A percentile compares a stretch with the other conserved stretches of the same genome.
These are phyloP conservation scores for Ochropleura leucogaster DNA, from an alignment of 2,888 invertebrate genomes.

Conservation along the genomic window DNA sequence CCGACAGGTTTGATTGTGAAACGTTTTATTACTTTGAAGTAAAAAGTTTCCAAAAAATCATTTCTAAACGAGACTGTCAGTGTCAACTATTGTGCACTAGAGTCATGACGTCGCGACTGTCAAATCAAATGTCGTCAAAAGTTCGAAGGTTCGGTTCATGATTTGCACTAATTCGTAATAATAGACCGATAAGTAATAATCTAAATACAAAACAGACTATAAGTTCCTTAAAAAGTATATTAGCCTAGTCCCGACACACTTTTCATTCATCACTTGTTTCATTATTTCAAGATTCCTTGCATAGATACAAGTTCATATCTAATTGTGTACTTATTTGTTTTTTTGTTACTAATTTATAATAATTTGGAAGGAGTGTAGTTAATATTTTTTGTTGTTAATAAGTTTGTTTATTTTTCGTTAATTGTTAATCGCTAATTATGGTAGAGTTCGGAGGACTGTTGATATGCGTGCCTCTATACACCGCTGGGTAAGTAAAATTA, in stretches of 20 bases:
- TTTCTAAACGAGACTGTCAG: slow-evolving; percentile 43
- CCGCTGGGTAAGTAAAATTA: slow-evolving; percentile 75
- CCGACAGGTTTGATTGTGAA: not conserved
- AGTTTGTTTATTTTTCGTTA: slow-evolving; percentile 41
- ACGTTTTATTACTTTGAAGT: not conserved
- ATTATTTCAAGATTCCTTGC: slow-evolving; percentile 30
- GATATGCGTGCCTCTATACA: slow-evolving; percentile 78
- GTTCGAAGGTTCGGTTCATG: slow-evolving; percentile 72
- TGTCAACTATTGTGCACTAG: slow-evolving; percentile 16
- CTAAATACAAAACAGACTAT: slow-evolving; percentile 41
- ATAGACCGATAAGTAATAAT: slow-evolving; percentile 41
- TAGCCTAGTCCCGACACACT: slow-evolving; percentile 48
- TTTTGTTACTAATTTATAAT: slow-evolving; percentile 34
- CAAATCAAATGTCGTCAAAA: slow-evolving; percentile 71
- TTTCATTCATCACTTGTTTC: slow-evolving; percentile 54
- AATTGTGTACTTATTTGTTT: slow-evolving; percentile 44
- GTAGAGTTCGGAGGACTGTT: slow-evolving; percentile 74
- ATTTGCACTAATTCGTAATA: slow-evolving; percentile 59
- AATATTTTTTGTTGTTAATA: slow-evolving; percentile 48
- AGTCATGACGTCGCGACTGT: slow-evolving; percentile 30
- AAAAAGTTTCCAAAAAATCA: not conserved
- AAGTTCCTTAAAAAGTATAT: slow-evolving; percentile 14
- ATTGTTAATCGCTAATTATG: slow-evolving; percentile 67
- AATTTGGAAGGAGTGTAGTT: slow-evolving; percentile 46
- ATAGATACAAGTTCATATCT: slow-evolving; percentile 45